Evolutionary conservation across 2,113 vertebrate species (phyloP).

Genomic region (cattle (Bos taurus)): ARS-UCD2.0 NC_037343.1:67295501-67296000

Average conservation of each 20-base stretch:
- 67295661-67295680: not conserved
- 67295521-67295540: not conserved
- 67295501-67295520: not conserved
- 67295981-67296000: not conserved
- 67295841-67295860: not conserved
- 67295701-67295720: not conserved
- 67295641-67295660: not conserved
- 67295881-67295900: not conserved
- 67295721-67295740: rapidly evolving
- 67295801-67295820: not conserved
- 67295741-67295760: not conserved
- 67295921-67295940: not conserved
- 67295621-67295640: not conserved
- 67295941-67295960: not conserved
- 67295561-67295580: not conserved
- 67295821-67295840: not conserved
- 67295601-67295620: not conserved
- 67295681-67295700: not conserved
- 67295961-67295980: not conserved
- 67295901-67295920: not conserved
- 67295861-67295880: not conserved
- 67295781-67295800: not conserved
- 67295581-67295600: not conserved
- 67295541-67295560: not conserved
- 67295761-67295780: too few species aligned